phyloP scores from a whole-genome alignment of 92 coral and sea anemone species.

The Siderastrea siderea region DNA sequence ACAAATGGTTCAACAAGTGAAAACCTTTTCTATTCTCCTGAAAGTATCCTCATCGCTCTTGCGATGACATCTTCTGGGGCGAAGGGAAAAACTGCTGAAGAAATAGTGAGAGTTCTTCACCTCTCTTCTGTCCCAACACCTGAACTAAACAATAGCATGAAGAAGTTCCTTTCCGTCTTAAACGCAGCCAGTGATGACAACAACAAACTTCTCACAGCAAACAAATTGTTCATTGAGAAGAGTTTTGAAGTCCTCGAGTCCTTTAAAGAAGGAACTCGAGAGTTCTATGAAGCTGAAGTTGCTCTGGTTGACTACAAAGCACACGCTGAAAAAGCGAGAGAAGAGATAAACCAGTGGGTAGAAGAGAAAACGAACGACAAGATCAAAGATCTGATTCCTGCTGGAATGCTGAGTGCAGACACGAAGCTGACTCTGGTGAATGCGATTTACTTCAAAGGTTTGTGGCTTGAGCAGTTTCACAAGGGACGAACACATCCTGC shows the following conservation, averaged over 20 bases:
- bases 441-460: constrained; percentile 92
- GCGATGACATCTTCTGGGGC: constrained; percentile 94
- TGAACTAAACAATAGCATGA: constrained; percentile 65
- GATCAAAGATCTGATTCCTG: constrained; percentile 81
- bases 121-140: constrained; percentile 55
- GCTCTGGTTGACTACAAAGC: constrained; percentile 76
- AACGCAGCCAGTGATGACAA: constrained; percentile 56
- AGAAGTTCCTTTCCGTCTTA: constrained; percentile 64
- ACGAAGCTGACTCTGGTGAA: constrained; percentile 85
- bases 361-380: constrained; percentile 83
- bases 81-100: constrained; percentile 87
- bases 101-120: constrained; percentile 70
- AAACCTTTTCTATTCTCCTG: constrained; percentile 91
- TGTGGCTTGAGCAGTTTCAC: constrained; percentile 80
- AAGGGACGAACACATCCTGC: constrained; percentile 49
- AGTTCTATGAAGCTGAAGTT: constrained; percentile 78
- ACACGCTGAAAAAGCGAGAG: constrained; percentile 74
- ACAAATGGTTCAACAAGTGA: constrained; percentile 9
- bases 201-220: constrained; percentile 81
- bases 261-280: constrained; percentile 60
- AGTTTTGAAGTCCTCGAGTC: constrained; percentile 71
- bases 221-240: constrained; percentile 83
- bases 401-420: constrained; percentile 73
- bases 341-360: constrained; percentile 85
- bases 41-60: constrained; percentile 81